Evolutionary conservation across 2,113 vertebrate genomes (phyloP).

Genomic region (Uria aalge): DNA sequence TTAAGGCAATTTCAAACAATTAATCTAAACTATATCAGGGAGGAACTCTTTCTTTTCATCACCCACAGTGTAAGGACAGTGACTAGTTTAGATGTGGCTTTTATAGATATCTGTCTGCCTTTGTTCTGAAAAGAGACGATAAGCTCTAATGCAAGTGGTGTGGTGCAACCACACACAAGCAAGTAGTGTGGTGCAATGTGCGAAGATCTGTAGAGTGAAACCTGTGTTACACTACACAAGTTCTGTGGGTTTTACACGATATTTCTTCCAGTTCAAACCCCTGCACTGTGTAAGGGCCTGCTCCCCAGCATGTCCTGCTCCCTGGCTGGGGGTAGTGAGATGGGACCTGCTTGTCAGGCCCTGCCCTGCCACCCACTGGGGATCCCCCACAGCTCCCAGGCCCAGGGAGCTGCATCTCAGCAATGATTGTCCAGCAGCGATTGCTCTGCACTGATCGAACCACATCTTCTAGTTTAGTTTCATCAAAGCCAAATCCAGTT

Average conservation of each 20-base stretch:
- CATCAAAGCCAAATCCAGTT: not conserved
- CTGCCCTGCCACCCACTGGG: not conserved
- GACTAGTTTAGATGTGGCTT: not conserved
- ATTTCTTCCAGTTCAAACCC: not conserved
- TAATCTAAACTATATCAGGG: not conserved
- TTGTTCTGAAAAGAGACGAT: not conserved
- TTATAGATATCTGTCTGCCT: not conserved
- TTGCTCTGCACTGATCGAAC: not conserved
- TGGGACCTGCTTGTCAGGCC: not conserved
- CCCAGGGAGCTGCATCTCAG: not conserved
- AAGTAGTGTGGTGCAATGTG: not conserved
- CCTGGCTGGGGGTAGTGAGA: not conserved
- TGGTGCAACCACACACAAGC: not conserved
- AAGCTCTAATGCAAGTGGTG: not conserved
- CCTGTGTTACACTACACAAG: not conserved
- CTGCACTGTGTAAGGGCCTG: not conserved
- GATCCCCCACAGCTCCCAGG: accelerated
- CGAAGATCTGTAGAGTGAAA: not conserved
- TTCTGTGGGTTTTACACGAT: not conserved
- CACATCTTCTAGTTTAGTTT: not conserved
- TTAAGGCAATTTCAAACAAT: not conserved
- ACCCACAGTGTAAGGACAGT: not conserved
- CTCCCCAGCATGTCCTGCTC: not conserved
- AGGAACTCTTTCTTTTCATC: not conserved
- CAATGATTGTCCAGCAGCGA: not conserved